Conservation (phyloP, 2,797 vertebrate species). For the Streptopelia turtur region DNA sequence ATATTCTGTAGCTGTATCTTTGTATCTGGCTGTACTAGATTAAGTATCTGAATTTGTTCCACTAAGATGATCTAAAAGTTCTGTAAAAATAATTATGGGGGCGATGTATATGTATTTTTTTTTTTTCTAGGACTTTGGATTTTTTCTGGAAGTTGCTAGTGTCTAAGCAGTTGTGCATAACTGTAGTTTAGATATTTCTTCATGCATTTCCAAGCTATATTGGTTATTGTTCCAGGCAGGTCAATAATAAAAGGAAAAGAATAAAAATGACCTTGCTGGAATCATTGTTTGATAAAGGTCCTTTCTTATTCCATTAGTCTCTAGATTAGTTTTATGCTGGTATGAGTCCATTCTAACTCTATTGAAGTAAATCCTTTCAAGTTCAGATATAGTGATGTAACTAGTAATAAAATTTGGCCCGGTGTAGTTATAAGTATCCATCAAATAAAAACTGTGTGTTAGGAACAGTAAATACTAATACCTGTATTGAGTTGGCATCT, state of each 20-base stretch:
- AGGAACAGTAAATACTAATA: neutral
- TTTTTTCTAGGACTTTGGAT: neutral
- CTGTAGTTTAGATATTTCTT: neutral
- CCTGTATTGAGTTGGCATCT: neutral
- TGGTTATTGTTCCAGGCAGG: neutral
- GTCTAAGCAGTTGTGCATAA: neutral
- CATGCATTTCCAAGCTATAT: neutral
- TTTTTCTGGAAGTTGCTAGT: neutral
- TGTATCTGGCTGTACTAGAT: neutral
- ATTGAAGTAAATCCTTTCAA: neutral
- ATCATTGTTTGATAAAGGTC: neutral
- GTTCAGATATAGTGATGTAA: neutral
- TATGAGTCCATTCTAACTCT: neutral
- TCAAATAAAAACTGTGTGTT: neutral
- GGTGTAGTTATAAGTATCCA: neutral
- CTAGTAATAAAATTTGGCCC: neutral
- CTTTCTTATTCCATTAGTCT: conserved; percentile 16
- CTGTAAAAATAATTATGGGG: neutral
- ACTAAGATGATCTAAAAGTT: neutral
- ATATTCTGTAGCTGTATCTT: neutral
- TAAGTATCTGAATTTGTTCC: neutral
- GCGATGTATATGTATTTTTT: neutral
- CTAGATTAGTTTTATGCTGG: conserved; percentile 9
- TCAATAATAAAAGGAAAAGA: conserved; percentile 33
- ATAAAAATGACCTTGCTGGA: conserved; percentile 25